Evolutionary conservation across 2,113 vertebrate genomes (phyloP), one percentile per base, ranked within the genome.

Genomic region (Nyctereutes procyonoides): DNA sequence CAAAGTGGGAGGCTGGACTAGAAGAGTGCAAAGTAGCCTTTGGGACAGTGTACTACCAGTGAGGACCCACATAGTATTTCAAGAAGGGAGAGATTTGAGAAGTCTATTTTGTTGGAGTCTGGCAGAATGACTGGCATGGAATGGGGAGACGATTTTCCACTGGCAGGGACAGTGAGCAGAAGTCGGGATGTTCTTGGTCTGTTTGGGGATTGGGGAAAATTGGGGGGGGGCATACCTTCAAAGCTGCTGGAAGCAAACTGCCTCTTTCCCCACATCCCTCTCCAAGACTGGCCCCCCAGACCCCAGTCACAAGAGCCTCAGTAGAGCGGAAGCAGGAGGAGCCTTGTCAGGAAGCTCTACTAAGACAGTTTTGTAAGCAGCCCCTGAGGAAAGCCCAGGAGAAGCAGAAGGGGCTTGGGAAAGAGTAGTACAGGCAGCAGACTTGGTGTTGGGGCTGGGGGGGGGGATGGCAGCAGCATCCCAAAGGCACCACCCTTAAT

Each of bases 341-440:
- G 58, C 65, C 69, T 35, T 53, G 24, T 10, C 90, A 96, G 93
- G 96, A 95, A 97, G 88, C 55, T 76, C 63, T 97, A 65, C 88
- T 80, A 69, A 48, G 17, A 17, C 20, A 17, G 62, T 97, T 84
- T 96, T 71, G 95, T 58, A 96, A 96, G 73, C 30, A 56, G 24
- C 74, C 51, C 67, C 35, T 14, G 32, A 32, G 32, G 63, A 60
- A 28, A 43, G 63, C 81, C 24, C 10, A 48, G 43, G 79, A 92
- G 65, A 60, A 65, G 90, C 89, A 88, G 30, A 43, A 58, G 65
- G 62, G 63, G 38, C 35, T 22, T 22, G 9, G 62, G 85, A 43
- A 69, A 65, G 26, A 56, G 62, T 4, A 22, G 32, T n/a, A 16
- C 53, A 63, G 86, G 71, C n/a, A 56, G 56, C 58, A n/a, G 67